Conservation (phyloP, 2,888 invertebrate genomes). For the Acanthosepion esculentum region DNA sequence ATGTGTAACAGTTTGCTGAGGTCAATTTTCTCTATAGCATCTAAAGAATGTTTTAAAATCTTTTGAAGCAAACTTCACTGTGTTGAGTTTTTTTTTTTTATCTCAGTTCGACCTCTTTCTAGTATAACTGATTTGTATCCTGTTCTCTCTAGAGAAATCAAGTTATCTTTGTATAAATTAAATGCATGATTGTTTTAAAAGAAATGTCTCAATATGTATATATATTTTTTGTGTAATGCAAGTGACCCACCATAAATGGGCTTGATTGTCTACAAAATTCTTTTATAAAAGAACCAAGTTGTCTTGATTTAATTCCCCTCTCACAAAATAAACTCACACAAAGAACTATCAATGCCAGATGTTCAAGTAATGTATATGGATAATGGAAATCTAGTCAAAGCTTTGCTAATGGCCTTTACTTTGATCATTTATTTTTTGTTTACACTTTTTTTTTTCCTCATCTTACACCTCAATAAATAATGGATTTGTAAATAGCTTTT, state of each 20-base stretch:
- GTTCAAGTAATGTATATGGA: not conserved
- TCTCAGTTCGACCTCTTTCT: not conserved
- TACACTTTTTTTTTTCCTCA: constrained; percentile 11
- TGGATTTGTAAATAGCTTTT: constrained; percentile 33
- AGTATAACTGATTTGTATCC: not conserved
- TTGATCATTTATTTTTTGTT: not conserved
- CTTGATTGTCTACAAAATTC: not conserved
- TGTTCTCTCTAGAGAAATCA: constrained; percentile 17
- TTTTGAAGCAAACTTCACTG: not conserved
- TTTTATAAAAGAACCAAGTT: not conserved
- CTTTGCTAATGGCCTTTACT: constrained; percentile 33
- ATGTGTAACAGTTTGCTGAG: not conserved
- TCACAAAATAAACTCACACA: not conserved
- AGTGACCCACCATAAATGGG: not conserved
- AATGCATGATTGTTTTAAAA: not conserved
- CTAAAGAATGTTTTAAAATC: not conserved
- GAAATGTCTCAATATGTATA: not conserved
- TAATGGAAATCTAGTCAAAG: constrained; percentile 8
- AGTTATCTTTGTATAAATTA: not conserved
- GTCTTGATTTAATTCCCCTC: not conserved
- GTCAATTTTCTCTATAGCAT: not conserved
- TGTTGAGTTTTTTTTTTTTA: not conserved
- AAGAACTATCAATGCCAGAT: not conserved
- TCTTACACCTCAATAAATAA: constrained; percentile 4
- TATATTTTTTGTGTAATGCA: not conserved